Base-by-base conservation (phyloP, 2,888 invertebrate species). In the Epinotia bilunana region DNA sequence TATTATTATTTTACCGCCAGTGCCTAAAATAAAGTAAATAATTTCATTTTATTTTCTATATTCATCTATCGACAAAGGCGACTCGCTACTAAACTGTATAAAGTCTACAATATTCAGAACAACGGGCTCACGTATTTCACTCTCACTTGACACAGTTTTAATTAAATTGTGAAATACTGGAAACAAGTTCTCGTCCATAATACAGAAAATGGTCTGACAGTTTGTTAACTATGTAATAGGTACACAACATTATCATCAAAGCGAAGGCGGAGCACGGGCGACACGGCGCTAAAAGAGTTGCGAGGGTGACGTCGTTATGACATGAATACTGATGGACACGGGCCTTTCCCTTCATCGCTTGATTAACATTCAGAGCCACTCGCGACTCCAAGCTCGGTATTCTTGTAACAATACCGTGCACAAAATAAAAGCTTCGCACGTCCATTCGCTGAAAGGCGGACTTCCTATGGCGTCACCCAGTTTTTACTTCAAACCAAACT, bases 381-480 rank as follows among this genome's bases (percentile, higher is more conserved):
- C 83, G 82, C 86, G 84, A 87, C 88, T 87, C 83, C 84, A 84
- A 88, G 88, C 90, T 90, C 87, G 82, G 86, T 88, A 88, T 89
- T 90, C 88, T 87, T 86, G 90, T 88, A 90, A 91, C 92, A 92
- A 91, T 91, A 88, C 90, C 81, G 84, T 80, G 84, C 85, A 88
- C 89, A 87, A 92, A 92, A 92, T 92, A 92, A 93, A 93, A 93
- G 89, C 91, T 87, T 87, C 86, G 88, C 92, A 90, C 92, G 93
- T 92, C 87, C 89, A 85, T 83, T 86, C 82, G 82, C 84, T 90
- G 89, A 92, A 91, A 91, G 88, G 88, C 86, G 84, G 85, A 87
- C 87, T 89, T 89, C 86, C 87, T 86, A 84, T 87, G 88, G 88
- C 87, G 84, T 86, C 86, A 83, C 80, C 82, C 82, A 88, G 84